These are phyloP conservation scores for Drosophila repletoides DNA, from an alignment of 1,140 invertebrate genomes.

Conservation along the genomic window DNA sequence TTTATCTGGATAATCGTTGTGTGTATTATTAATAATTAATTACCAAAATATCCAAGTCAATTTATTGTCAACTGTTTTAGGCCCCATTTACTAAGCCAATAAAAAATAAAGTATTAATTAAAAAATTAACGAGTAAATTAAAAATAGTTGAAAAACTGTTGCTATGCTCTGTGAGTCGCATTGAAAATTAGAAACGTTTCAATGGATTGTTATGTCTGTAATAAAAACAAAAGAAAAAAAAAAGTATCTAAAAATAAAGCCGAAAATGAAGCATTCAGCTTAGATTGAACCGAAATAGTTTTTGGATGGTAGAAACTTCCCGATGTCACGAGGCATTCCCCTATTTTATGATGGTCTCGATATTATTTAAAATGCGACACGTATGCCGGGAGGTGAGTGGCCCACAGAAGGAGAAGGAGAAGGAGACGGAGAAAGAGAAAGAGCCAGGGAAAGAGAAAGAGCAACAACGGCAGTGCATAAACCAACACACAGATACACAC, in stretches of 20 bases:
- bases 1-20: too few species aligned
- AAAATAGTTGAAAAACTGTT: conserved; percentile 25
- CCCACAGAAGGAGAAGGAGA: conserved; percentile 14
- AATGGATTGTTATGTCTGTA: conserved; percentile 30
- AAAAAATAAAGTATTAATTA: not conserved
- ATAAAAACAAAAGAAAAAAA: too few species aligned
- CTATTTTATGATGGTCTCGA: conserved; percentile 44
- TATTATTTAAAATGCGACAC: conserved; percentile 73
- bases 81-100: not conserved
- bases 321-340: conserved; percentile 47
- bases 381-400: conserved; percentile 60
- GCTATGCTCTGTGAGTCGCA: too few species aligned
- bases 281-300: conserved; percentile 52
- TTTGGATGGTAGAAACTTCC: conserved; percentile 47
- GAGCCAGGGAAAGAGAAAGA: conserved; percentile 29
- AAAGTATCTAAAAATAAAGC: conserved; percentile 57
- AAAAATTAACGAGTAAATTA: not conserved
- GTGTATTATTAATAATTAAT: too few species aligned
- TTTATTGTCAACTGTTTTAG: too few species aligned
- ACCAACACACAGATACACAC: conserved; percentile 14
- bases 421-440: not conserved
- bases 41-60: too few species aligned
- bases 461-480: too few species aligned
- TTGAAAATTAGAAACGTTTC: conserved; percentile 13
- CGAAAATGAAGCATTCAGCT: conserved; percentile 21